Base-by-base conservation (phyloP, 2,797 vertebrate species). In the Aphelocoma californica region DNA sequence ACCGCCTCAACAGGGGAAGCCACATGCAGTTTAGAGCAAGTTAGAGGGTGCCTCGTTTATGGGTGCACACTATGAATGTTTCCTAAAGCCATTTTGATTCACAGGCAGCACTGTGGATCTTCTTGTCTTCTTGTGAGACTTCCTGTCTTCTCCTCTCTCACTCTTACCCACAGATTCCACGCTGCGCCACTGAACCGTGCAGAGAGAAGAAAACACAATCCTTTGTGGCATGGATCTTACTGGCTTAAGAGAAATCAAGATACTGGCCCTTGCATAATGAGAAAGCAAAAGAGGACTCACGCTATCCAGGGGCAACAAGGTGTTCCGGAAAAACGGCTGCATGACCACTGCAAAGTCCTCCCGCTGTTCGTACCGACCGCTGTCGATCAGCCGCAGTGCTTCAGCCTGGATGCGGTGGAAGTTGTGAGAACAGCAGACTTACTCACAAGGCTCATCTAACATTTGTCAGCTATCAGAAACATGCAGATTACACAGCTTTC, bases 261-360 rank as follows among this genome's bases (percentile, higher is more conserved):
- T 11, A 24, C 9, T 18, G 32, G 44, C 23, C 60, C 31, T 51
- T 53, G 42, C 2, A 2, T 6, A 32, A 50, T 1, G 36, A 53
- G 34, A 53, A 84, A 75, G 20, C 34, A 73, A 81, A 82, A 9
- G 1, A 21, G 12, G 9, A 95, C 99, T 98, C 96, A 99, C 99
- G 1, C 38, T 51, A 24, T 97, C 96, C 95, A 98, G 67, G 28
- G 99, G 98, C 67, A 99, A 2, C 3, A 98, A 23, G 6, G 98
- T 96, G 97, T 98, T 99, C 93, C 96, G 93, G 91, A 99, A 98
- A 95, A 98, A 99, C 0, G 99, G 98, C 93, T 99, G 99, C 38
- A 97, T 50, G 3, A 99, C 98, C 38, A 98, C 97, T 0, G 98
- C 89, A 19, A 99, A 99, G 97, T 99, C 99, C 25, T 99, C 98